Conservation (phyloP, 2,888 invertebrate species). For the Tortrix viridana region DNA sequence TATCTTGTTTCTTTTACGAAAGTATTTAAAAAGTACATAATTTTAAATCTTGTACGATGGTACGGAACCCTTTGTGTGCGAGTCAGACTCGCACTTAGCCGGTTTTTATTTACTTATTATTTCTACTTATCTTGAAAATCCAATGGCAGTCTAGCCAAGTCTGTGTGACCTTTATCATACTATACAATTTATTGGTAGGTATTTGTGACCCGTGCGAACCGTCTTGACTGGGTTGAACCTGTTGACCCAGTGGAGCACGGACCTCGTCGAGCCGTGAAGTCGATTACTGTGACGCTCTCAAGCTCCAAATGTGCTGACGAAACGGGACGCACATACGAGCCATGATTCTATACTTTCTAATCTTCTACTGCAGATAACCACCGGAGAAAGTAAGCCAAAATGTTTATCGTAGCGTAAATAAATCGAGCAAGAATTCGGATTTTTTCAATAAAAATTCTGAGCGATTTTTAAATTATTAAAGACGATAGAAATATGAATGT, state of each 20-base stretch:
- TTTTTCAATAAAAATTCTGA: constrained; percentile 22
- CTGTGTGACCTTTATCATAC: constrained; percentile 14
- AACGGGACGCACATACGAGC: constrained; percentile 41
- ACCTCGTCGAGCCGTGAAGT: constrained; percentile 53
- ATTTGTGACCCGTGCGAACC: constrained; percentile 48
- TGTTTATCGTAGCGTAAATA: constrained; percentile 34
- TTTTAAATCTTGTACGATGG: too few species aligned
- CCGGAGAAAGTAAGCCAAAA: constrained; percentile 39
- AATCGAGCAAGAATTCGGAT: constrained; percentile 21
- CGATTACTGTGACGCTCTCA: constrained; percentile 50
- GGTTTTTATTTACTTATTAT: too few species aligned
- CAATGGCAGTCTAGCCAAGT: too few species aligned
- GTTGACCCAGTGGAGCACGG: constrained; percentile 63
- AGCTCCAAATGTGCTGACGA: constrained; percentile 56
- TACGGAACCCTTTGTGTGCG: too few species aligned
- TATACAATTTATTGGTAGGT: constrained; percentile 38
- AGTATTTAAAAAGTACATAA: too few species aligned
- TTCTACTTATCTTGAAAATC: too few species aligned
- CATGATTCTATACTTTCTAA: constrained; percentile 43
- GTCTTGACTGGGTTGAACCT: constrained; percentile 64
- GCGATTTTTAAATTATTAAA: constrained; percentile 4
- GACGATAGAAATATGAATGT: not conserved
- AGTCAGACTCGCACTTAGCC: too few species aligned
- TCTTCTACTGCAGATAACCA: constrained; percentile 39
- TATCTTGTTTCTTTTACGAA: too few species aligned